Evolutionary conservation across 2,797 vertebrate species (phyloP).

Genomic region (Aselliscus stoliczkanus): DNA sequence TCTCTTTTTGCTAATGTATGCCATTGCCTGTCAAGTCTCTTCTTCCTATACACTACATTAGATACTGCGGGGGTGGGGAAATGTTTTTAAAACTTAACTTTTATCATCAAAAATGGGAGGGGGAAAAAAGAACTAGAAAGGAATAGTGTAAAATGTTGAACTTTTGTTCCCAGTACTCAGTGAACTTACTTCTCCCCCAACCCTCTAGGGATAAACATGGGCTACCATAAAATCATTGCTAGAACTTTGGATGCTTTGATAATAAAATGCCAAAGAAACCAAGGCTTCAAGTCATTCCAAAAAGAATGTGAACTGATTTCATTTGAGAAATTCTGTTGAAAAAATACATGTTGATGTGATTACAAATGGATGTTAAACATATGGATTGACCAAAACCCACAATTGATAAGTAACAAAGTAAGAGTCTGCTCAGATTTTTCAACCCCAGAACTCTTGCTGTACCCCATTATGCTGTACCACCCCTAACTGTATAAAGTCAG

Average conservation of each 20-base stretch:
- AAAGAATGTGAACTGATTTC: not conserved
- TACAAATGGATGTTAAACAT: not conserved
- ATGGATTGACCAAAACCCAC: not conserved
- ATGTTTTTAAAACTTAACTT: not conserved
- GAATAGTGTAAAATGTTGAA: not conserved
- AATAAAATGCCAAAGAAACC: not conserved
- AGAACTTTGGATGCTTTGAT: not conserved
- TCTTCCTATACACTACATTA: not conserved
- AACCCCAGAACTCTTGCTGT: not conserved
- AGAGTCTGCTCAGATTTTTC: not conserved
- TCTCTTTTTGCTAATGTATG: not conserved
- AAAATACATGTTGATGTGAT: not conserved
- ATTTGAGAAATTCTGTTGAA: not conserved
- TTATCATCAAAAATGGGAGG: not conserved
- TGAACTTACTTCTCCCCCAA: not conserved
- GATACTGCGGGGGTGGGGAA: not conserved
- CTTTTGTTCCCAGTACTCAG: not conserved
- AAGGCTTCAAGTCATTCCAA: not conserved
- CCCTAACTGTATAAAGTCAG: not conserved
- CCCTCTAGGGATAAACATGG: not conserved
- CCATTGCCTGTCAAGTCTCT: not conserved
- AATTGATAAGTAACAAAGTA: not conserved
- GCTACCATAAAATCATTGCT: not conserved
- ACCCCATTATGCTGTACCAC: not conserved
- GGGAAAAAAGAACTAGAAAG: not conserved